A percentile compares a stretch with the other conserved stretches of the same genome.
Evolutionary conservation across 2,797 vertebrate species (phyloP).

Genomic region (Melanotaenia boesemani): DNA sequence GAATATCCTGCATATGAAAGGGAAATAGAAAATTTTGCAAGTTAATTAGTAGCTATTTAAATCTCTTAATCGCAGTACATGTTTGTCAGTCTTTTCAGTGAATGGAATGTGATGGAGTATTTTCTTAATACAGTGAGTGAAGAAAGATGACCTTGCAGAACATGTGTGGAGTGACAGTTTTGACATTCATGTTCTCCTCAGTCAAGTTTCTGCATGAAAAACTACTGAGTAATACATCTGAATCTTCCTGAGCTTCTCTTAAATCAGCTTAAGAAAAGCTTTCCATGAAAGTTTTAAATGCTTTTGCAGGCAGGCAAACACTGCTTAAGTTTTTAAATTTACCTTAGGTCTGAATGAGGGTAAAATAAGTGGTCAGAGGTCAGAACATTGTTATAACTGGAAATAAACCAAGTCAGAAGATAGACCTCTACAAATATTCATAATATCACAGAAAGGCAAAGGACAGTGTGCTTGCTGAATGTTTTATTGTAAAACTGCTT

Average conservation of each 20-base stretch:
- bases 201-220: not conserved
- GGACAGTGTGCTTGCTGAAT: not conserved
- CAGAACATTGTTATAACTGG: not conserved
- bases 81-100: not conserved
- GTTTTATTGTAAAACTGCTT: too few relatives aligned
- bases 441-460: not conserved
- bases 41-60: not conserved
- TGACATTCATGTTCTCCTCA: not conserved
- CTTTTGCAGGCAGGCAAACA: not conserved
- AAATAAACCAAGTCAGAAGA: not conserved
- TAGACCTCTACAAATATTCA: not conserved
- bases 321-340: not conserved
- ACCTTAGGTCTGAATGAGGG: not conserved
- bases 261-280: not conserved
- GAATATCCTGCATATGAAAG: not conserved
- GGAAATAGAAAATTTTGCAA: not conserved
- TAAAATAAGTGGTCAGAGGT: not conserved
- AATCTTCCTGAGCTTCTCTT: not conserved
- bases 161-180: not conserved
- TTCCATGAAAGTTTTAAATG: conserved; percentile 11
- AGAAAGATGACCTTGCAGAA: conserved; percentile 3
- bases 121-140: not conserved
- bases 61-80: not conserved
- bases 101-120: not conserved
- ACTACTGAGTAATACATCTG: not conserved